A percentile compares a stretch with the other conserved stretches of the same genome.
Evolutionary conservation across 2,888 invertebrate species (phyloP).

Genomic region (Sipha maydis): DNA sequence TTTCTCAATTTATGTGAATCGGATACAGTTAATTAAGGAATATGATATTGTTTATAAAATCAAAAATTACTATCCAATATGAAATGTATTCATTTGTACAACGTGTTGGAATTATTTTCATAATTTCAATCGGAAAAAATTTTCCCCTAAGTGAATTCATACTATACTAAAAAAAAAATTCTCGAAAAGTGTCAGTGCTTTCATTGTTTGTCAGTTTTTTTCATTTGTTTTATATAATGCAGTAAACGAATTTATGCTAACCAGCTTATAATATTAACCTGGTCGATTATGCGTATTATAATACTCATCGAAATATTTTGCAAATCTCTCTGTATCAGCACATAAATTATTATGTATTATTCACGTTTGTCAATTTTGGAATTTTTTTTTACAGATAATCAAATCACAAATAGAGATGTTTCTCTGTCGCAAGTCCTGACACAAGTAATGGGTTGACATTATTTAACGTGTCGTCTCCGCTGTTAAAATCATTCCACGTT

Average conservation of each 20-base stretch:
- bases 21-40: too few species aligned
- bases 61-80: too few species aligned
- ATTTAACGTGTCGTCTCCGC: background rate
- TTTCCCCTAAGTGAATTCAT: background rate
- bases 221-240: constrained; percentile 18
- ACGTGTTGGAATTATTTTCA: background rate
- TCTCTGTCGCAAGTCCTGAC: background rate
- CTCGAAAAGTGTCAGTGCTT: constrained; percentile 8
- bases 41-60: too few species aligned
- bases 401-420: constrained; percentile 29
- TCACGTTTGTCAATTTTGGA: constrained; percentile 22
- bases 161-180: background rate
- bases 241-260: constrained; percentile 34
- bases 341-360: constrained; percentile 26
- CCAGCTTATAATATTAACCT: background rate
- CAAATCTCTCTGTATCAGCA: constrained; percentile 27
- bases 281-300: background rate
- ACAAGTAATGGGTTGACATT: constrained; percentile 12
- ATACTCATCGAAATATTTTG: constrained; percentile 43
- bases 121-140: background rate
- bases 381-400: constrained; percentile 18
- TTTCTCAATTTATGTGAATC: too few species aligned
- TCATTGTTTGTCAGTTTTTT: background rate
- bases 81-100: too few species aligned
- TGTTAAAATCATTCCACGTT: background rate